These are phyloP conservation scores for Bombus waltoni DNA, from an alignment of 1,140 invertebrate species.

Conservation along the genomic window DNA sequence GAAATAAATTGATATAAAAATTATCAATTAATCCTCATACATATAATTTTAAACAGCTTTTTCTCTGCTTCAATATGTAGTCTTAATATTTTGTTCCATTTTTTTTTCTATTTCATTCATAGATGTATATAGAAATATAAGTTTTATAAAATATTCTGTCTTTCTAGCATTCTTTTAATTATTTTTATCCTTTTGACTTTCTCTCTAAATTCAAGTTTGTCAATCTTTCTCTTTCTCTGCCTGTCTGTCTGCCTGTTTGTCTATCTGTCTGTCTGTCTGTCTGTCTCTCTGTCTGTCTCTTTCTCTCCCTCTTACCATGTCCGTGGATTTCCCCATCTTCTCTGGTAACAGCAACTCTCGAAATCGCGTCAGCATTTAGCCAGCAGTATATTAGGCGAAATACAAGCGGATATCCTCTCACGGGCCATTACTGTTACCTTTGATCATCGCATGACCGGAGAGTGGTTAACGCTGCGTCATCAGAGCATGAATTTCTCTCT, in stretches of 20 bases:
- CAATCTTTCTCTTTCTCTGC: slow-evolving; percentile 47
- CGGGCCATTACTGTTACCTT: slow-evolving; percentile 82
- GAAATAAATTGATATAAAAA: too few relatives aligned
- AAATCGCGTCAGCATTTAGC: slow-evolving; percentile 81
- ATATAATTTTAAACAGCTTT: too few relatives aligned
- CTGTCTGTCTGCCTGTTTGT: too few relatives aligned
- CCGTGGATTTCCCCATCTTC: slow-evolving; percentile 37
- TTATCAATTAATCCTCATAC: too few relatives aligned
- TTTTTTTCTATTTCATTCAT: too few relatives aligned
- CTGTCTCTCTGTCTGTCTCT: not conserved
- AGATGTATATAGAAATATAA: too few relatives aligned
- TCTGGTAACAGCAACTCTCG: slow-evolving; percentile 57
- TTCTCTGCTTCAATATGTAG: too few relatives aligned
- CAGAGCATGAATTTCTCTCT: slow-evolving; percentile 82
- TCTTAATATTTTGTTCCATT: too few relatives aligned
- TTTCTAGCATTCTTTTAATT: too few relatives aligned
- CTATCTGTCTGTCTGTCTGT: not conserved
- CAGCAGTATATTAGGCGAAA: slow-evolving; percentile 82
- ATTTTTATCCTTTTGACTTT: too few relatives aligned
- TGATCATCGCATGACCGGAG: slow-evolving; percentile 80
- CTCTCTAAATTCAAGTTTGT: not conserved
- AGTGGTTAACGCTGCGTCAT: slow-evolving; percentile 81
- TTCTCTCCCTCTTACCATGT: not conserved
- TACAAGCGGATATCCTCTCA: slow-evolving; percentile 80
- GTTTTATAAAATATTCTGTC: too few relatives aligned